These are phyloP conservation scores for Eumaeus atala DNA, from an alignment of 1,140 invertebrate species.

Conservation along the genomic window DNA sequence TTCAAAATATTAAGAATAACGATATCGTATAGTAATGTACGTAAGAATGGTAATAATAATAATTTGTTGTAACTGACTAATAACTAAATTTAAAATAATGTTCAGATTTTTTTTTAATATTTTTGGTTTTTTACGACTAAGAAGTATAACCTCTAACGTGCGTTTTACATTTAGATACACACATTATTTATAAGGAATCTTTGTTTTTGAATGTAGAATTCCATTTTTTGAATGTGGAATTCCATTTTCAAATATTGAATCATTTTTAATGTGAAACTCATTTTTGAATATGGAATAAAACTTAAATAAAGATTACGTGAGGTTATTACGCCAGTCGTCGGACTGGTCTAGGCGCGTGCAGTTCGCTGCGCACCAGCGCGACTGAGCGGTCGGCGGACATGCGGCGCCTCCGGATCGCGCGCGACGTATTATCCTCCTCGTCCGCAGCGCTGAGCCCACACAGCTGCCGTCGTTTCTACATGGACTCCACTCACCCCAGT, in stretches of 20 bases:
- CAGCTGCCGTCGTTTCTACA: slow-evolving; percentile 89
- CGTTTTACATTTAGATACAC: background rate
- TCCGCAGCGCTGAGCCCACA: slow-evolving; percentile 88
- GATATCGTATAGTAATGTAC: too few species aligned
- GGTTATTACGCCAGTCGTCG: slow-evolving; percentile 61
- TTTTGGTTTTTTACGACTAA: too few species aligned
- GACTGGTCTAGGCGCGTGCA: slow-evolving; percentile 38
- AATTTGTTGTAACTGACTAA: too few species aligned
- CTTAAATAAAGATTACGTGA: slow-evolving; percentile 44
- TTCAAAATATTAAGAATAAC: too few species aligned
- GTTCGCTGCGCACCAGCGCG: slow-evolving; percentile 88
- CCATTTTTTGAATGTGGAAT: too few species aligned
- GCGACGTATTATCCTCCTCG: slow-evolving; percentile 83
- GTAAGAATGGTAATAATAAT: background rate
- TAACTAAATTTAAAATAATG: too few species aligned
- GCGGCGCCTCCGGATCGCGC: slow-evolving; percentile 83
- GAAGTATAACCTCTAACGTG: background rate
- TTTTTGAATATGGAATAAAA: slow-evolving; percentile 18
- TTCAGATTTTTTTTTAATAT: too few species aligned
- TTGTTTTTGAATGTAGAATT: too few species aligned
- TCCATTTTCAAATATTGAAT: slow-evolving; percentile 23
- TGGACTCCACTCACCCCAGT: slow-evolving; percentile 89
- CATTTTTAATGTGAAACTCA: background rate
- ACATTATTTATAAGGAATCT: too few species aligned
- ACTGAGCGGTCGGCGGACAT: slow-evolving; percentile 87